These are phyloP conservation scores for Acanthaster planci DNA, from an alignment of 35 echinoderm and acorn worm species.

Conservation along the genomic window DNA sequence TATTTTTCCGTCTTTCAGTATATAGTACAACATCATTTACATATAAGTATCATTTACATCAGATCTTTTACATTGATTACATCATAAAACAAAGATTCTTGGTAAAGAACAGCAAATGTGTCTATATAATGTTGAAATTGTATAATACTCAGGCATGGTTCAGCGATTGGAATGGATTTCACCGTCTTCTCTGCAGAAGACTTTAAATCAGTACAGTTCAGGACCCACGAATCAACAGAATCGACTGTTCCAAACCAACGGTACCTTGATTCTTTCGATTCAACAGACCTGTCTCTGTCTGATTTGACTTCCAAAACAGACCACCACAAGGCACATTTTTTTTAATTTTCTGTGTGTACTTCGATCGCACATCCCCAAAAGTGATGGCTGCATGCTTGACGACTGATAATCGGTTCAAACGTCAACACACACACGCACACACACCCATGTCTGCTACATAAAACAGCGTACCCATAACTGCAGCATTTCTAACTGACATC, in stretches of 20 bases:
- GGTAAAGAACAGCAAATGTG: slow-evolving; percentile 10
- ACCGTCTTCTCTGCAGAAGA: no score
- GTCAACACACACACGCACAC: neutral
- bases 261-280: neutral
- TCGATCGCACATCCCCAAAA: slow-evolving; percentile 7
- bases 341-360: neutral
- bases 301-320: slow-evolving; percentile 4
- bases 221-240: no score
- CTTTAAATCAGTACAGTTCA: no score
- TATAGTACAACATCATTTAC: slow-evolving; percentile 32
- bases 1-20: slow-evolving; percentile 5
- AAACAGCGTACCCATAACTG: neutral
- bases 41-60: slow-evolving; percentile 28
- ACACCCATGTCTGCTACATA: neutral
- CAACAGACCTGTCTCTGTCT: neutral
- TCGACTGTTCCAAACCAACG: no score
- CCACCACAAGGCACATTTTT: slow-evolving; percentile 22
- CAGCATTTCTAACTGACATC: slow-evolving; percentile 21
- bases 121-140: no score
- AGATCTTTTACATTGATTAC: neutral
- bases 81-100: neutral
- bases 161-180: no score
- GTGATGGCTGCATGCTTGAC: neutral
- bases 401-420: neutral
- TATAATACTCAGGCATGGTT: no score